Evolutionary conservation across 64 coral and sea anemone species (phyloP).

Genomic region (Dendronephthya gigantea): DNA sequence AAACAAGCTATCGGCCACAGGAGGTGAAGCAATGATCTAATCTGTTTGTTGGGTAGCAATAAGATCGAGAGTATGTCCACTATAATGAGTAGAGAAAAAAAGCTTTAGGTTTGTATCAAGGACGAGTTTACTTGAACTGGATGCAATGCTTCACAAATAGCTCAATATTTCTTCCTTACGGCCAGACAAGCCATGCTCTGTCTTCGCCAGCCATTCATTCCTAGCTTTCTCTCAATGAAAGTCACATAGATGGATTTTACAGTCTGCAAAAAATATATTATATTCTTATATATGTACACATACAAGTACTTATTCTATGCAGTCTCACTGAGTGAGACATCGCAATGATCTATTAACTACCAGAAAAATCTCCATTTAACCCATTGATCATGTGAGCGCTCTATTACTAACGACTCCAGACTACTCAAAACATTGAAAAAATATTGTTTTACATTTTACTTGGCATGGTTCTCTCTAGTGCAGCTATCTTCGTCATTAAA

Average conservation of each 20-base stretch:
- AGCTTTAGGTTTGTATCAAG: neutral
- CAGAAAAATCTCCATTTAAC: too few relatives aligned
- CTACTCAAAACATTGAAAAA: too few relatives aligned
- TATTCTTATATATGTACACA: too few relatives aligned
- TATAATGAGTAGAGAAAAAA: neutral
- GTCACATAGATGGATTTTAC: neutral
- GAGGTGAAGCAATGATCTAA: neutral
- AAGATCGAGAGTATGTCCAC: conserved; percentile 9
- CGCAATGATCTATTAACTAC: too few relatives aligned
- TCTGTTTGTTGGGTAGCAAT: neutral
- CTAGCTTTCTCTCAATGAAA: neutral
- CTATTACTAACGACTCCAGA: too few relatives aligned
- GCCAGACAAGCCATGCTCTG: neutral
- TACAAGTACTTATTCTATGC: too few relatives aligned
- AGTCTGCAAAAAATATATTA: neutral
- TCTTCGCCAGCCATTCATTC: too few relatives aligned
- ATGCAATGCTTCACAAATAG: neutral
- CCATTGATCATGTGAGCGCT: too few relatives aligned
- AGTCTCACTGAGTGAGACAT: too few relatives aligned
- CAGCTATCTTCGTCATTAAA: neutral
- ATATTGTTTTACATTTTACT: too few relatives aligned
- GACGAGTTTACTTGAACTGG: neutral
- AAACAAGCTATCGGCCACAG: neutral
- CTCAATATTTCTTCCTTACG: neutral
- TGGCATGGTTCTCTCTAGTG: neutral